Evolutionary conservation across 2,113 vertebrate genomes (phyloP).

Genomic region (Protobothrops mucrosquamatus): DNA sequence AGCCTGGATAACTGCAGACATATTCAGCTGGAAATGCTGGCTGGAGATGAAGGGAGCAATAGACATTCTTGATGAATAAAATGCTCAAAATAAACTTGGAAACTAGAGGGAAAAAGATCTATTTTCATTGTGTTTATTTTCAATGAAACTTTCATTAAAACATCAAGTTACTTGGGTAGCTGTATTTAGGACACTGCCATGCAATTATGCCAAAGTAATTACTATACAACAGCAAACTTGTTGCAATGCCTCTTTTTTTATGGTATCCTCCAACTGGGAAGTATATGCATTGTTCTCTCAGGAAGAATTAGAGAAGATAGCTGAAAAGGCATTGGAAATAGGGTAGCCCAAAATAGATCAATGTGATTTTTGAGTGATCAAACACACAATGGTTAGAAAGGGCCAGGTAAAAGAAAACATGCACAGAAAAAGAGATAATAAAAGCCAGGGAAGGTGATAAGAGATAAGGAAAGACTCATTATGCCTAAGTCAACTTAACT

Average conservation of each 20-base stretch:
- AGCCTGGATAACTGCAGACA: not conserved
- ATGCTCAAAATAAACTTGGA: conserved; percentile 23
- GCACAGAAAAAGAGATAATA: not conserved
- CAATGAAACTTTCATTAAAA: not conserved
- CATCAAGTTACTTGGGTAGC: fast-evolving
- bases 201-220: not conserved
- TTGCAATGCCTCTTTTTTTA: not conserved
- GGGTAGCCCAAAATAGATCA: conserved; percentile 35
- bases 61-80: not conserved
- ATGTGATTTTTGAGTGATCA: conserved; percentile 1
- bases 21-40: not conserved
- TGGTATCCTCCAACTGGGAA: fast-evolving
- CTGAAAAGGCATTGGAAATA: conserved; percentile 25
- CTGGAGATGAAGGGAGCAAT: not conserved
- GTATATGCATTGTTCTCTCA: fast-evolving
- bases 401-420: fast-evolving
- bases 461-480: fast-evolving
- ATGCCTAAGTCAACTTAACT: fast-evolving
- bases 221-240: fast-evolving
- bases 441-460: not conserved
- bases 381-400: conserved; percentile 29
- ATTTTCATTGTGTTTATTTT: not conserved
- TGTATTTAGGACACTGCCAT: fast-evolving
- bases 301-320: fast-evolving
- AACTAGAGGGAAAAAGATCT: not conserved